Base-by-base conservation (phyloP, 1,140 invertebrate genomes). In the Hydropsyche tenuis region DNA sequence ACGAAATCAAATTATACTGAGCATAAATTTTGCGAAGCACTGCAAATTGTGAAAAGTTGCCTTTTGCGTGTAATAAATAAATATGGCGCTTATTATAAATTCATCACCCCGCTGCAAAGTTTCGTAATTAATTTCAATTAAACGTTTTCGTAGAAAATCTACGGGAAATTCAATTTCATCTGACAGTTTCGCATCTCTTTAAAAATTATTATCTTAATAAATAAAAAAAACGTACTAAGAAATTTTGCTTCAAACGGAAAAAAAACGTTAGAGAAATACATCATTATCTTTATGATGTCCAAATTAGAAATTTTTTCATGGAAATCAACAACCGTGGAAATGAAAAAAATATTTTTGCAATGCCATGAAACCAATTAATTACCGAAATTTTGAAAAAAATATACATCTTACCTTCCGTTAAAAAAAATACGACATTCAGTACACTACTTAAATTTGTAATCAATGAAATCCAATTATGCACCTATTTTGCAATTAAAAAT, bases 81-180 rank as follows among this genome's bases (percentile, higher is more conserved):
- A 60, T 60, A 60, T 60, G 23, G 56, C 56, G 56, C 56, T 60
- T 27, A 60, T 60, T 60, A 60, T 60, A 60, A 60, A 60, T 60
- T 60, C 56, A 60, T 60, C 56, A 60, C 56, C 56, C 22, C 23
- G 56, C 3, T 60, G 14, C 7, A 60, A 60, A 60, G 56, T 60
- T 60, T 60, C 56, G 56, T 60, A 60, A 60, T 60, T 60, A 60
- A 60, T 60, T 60, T 60, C 56, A 60, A 60, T 60, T 60, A 60
- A 27, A 60, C 56, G 56, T 60, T 60, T 27, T 60, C 56, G 56
- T 22, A 23, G 22, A 23, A 60, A 25, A 60, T 60, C 56, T 25
- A 60, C 20, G 56, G 56, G 25, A 23, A 27, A 25, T 25, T 60
- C 56, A 27, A 60, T 60, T 60, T 60, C 25, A 9, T 37, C 30